Evolutionary conservation across 1,140 invertebrate genomes (phyloP).

Genomic region (Scaptomyza hsui): DNA sequence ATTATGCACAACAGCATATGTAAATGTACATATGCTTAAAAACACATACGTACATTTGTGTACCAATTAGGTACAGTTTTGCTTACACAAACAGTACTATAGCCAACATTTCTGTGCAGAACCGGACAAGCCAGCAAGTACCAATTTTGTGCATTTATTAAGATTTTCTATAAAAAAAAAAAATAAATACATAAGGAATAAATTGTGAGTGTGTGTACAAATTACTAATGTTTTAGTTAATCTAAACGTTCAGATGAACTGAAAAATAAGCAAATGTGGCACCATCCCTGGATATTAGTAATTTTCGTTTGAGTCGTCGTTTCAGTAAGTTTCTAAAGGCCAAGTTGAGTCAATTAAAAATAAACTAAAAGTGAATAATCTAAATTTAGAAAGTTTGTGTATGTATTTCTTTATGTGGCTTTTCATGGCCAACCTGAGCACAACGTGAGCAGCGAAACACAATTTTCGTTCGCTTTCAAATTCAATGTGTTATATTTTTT

Average conservation of each 20-base stretch:
- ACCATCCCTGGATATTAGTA: too few species aligned
- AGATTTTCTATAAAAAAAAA: too few species aligned
- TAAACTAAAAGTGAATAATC: constrained; percentile 23
- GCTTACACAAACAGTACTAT: too few species aligned
- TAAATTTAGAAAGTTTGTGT: constrained; percentile 36
- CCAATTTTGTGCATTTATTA: too few species aligned
- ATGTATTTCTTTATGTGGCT: constrained; percentile 2
- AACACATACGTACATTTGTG: neutral
- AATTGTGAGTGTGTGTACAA: too few species aligned
- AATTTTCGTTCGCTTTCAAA: constrained; percentile 41
- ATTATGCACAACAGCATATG: constrained; percentile 60
- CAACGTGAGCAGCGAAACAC: constrained; percentile 25
- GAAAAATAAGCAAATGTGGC: constrained; percentile 54
- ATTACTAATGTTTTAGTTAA: neutral
- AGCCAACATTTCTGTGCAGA: too few species aligned
- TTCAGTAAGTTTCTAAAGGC: neutral
- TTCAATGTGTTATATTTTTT: constrained; percentile 34
- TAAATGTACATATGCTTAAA: constrained; percentile 11
- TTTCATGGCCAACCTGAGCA: constrained; percentile 25
- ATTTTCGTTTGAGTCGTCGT: neutral
- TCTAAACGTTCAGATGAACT: constrained; percentile 46
- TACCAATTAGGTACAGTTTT: too few species aligned
- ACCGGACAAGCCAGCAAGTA: too few species aligned
- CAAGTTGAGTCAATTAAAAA: constrained; percentile 22
- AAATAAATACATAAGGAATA: too few species aligned